Base-by-base conservation (phyloP, 2,797 vertebrate species). In the Halcyon leucocephala region DNA sequence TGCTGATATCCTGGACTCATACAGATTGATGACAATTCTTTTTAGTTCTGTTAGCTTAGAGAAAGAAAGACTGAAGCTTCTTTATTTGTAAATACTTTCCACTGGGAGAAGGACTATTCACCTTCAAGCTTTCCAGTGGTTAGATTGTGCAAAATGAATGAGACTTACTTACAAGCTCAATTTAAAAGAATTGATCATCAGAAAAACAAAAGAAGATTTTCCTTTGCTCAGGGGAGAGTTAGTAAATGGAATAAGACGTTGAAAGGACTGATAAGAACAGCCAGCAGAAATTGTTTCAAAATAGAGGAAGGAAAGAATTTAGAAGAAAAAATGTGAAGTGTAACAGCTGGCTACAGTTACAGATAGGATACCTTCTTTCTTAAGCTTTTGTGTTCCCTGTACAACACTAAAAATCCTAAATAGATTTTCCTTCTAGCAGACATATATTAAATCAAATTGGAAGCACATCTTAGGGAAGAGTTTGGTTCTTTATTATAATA, bases 121-220 rank as follows among this genome's bases (percentile, higher is more conserved):
- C 65, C 29, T 55, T 82, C 33, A 76, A 72, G 57, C 77, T 81
- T 94, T 82, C 21, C 57, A 82, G 37, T 48, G 57, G 54, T 74
- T 16, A 88, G 26, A 44, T 7, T 42, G 41, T 70, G n/a, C 10
- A 87, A 89, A 95, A 92, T 57, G 74, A 93, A 67, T 39, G 37
- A 65, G 52, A 77, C 35, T 71, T 66, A 54, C 74, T 82, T 85
- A 82, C 35, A 78, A 90, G 26, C 19, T 82, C 78, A 86, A 57
- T 96, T 92, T 92, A 67, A 90, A 97, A 95, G 39, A 90, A 79
- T 2, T 79, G 70, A 93, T 89, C 42, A 73, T 54, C 33, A 89
- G 66, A 82, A 82, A 93, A 94, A 82, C 60, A 91, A 83, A 78
- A 89, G 49, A 64, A 7, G 20, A 90, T 92, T 93, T 94, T 91